These are phyloP conservation scores for Rallus crepitans DNA, from an alignment of 2,797 vertebrate species.

Conservation along the genomic window DNA sequence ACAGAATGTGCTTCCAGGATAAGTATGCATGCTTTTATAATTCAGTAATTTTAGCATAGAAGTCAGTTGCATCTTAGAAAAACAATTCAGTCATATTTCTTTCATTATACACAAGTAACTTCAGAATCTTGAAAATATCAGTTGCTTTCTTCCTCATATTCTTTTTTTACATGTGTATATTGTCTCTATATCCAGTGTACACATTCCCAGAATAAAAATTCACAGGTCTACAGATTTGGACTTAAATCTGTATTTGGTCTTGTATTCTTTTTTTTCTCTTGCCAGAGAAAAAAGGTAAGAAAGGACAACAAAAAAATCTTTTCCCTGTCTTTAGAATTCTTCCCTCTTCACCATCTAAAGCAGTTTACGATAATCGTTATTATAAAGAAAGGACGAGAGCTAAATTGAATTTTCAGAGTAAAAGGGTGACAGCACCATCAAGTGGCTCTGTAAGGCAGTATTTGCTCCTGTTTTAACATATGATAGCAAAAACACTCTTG, in stretches of 20 bases:
- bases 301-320: neutral
- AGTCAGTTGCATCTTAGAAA: neutral
- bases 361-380: neutral
- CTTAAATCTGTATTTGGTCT: neutral
- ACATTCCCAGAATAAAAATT: fast-evolving
- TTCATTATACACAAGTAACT: neutral
- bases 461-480: neutral
- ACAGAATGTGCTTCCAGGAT: neutral
- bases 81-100: neutral
- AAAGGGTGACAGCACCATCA: slow-evolving; percentile 64
- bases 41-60: neutral
- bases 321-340: neutral
- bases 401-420: neutral
- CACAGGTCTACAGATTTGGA: neutral
- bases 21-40: neutral
- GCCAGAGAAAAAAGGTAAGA: too few species aligned
- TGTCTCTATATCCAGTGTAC: neutral
- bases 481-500: neutral
- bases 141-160: neutral
- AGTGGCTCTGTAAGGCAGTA: slow-evolving; percentile 1
- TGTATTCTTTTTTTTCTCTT: too few species aligned
- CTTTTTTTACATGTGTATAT: neutral
- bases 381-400: neutral
- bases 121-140: neutral
- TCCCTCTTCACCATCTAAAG: neutral